Conservation (phyloP, 1,140 invertebrate species). For the Heliothis virescens region DNA sequence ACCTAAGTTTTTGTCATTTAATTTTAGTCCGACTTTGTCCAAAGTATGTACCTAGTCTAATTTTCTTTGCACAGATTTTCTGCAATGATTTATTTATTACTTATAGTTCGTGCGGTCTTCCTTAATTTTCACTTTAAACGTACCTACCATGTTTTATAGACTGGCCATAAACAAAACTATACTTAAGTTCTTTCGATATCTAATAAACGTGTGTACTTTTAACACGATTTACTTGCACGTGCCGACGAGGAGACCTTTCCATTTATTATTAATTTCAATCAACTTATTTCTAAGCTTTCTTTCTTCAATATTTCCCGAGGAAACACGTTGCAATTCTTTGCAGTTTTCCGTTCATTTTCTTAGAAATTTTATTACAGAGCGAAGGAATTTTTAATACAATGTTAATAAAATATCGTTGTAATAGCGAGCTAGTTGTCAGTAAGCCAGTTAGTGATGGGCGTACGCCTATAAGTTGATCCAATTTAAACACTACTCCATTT, state of each 20-base stretch:
- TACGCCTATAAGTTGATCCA: conserved; percentile 11
- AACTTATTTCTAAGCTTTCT: background rate
- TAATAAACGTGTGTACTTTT: background rate
- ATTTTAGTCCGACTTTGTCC: no score
- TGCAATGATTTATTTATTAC: no score
- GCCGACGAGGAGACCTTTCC: background rate
- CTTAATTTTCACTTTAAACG: no score
- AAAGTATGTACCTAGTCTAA: no score
- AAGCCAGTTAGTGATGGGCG: conserved; percentile 23
- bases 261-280: background rate
- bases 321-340: conserved; percentile 6
- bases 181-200: background rate
- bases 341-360: background rate
- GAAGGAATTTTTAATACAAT: conserved; percentile 31
- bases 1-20: no score
- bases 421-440: background rate
- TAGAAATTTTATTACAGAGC: background rate
- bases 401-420: background rate
- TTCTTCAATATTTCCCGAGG: background rate
- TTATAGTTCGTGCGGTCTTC: no score
- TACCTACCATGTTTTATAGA: no score
- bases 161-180: no score
- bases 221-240: background rate
- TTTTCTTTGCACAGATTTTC: no score
- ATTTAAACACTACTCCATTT: conserved; percentile 14